phyloP scores from a whole-genome alignment of 2,888 invertebrate genomes.

The Drosophila hamatofila region DNA sequence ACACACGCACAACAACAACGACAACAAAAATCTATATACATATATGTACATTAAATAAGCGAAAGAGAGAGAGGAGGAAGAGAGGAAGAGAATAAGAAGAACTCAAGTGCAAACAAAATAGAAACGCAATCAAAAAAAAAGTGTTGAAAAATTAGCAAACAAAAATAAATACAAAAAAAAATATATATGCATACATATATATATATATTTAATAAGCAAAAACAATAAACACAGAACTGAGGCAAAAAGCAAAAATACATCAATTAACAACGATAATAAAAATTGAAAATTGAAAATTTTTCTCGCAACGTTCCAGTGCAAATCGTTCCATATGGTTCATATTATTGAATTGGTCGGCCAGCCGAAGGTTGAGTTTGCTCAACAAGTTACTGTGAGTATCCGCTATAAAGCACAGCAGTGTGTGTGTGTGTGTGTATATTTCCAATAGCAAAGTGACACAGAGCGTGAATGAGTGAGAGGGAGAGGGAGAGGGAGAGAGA shows the following conservation, averaged over 20 bases:
- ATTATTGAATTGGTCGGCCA: constrained; percentile 92
- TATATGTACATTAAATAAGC: constrained; percentile 49
- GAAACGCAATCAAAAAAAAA: constrained; percentile 31
- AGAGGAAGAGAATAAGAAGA: constrained; percentile 17
- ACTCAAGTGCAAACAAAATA: constrained; percentile 55
- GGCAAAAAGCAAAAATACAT: constrained; percentile 23
- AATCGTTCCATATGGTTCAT: constrained; percentile 92
- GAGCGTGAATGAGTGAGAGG: not conserved
- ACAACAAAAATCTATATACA: constrained; percentile 23
- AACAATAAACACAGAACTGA: constrained; percentile 29
- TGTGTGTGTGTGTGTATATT: not conserved
- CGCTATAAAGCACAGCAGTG: constrained; percentile 13
- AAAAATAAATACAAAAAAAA: constrained; percentile 25
- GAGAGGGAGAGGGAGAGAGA: constrained; percentile 1
- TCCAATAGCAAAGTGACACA: not conserved
- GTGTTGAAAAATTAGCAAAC: constrained; percentile 32
- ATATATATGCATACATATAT: constrained; percentile 26
- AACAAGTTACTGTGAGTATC: constrained; percentile 91
- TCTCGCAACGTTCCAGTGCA: constrained; percentile 75
- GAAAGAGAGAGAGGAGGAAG: constrained; percentile 6
- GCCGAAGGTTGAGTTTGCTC: constrained; percentile 91
- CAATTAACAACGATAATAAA: constrained; percentile 23
- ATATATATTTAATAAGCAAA: constrained; percentile 6
- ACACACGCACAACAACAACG: constrained; percentile 35
- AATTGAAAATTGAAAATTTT: constrained; percentile 56